Conservation (phyloP, 2,888 invertebrate genomes). For the Apodemia zela region DNA sequence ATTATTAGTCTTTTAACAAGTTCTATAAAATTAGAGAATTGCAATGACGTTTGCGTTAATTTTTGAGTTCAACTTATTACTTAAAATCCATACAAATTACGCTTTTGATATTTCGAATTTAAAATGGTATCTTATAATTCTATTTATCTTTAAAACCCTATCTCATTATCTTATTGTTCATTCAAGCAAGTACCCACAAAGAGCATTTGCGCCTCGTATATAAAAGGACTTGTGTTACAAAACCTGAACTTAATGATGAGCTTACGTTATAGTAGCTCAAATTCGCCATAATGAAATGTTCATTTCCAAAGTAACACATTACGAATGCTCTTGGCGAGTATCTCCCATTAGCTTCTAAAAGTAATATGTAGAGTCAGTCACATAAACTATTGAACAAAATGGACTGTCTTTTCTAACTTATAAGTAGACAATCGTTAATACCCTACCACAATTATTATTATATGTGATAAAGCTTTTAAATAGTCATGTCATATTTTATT, state of each 20-base stretch:
- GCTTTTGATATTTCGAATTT: slow-evolving; percentile 4
- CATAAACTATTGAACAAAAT: slow-evolving; percentile 2
- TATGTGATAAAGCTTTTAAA: slow-evolving; percentile 12
- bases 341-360: not conserved
- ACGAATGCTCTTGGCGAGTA: not conserved
- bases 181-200: not conserved
- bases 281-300: not conserved
- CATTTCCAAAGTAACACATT: no score
- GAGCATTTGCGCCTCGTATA: not conserved
- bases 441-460: slow-evolving; percentile 8
- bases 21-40: slow-evolving; percentile 5
- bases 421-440: not conserved
- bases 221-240: not conserved
- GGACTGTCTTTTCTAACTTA: not conserved
- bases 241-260: not conserved
- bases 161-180: not conserved
- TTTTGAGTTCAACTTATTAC: not conserved
- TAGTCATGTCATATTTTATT: slow-evolving; percentile 8
- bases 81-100: not conserved
- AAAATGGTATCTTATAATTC: not conserved
- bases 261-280: not conserved
- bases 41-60: not conserved
- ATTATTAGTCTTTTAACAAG: not conserved
- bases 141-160: not conserved
- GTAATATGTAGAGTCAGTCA: not conserved